phyloP scores from a whole-genome alignment of 2,113 vertebrate species.

The Herpailurus yagouaroundi region DNA sequence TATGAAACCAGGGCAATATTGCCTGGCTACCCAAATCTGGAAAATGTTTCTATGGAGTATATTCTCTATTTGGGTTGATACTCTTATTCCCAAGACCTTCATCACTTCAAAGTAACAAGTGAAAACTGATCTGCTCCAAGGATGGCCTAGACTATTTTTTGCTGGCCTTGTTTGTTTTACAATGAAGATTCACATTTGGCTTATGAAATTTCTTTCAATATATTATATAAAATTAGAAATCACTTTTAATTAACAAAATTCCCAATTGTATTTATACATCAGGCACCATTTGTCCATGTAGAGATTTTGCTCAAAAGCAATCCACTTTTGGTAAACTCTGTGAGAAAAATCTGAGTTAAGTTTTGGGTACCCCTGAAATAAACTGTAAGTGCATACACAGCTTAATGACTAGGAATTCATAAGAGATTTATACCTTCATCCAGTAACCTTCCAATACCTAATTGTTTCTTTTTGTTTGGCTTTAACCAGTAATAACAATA shows the following conservation, averaged over 20 bases:
- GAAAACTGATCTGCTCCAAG: neutral
- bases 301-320: slow-evolving; percentile 9
- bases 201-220: neutral
- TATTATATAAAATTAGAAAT: neutral
- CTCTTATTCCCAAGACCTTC: neutral
- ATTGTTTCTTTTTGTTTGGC: slow-evolving; percentile 51
- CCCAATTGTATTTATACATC: neutral
- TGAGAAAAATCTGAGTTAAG: slow-evolving; percentile 38
- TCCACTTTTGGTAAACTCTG: neutral
- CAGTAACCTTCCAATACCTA: slow-evolving; percentile 4
- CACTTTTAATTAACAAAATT: slow-evolving; percentile 18
- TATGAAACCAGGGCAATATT: neutral
- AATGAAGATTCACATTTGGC: neutral
- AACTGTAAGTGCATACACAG: neutral
- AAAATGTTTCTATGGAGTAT: neutral
- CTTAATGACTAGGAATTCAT: neutral
- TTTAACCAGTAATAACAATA: slow-evolving; percentile 16
- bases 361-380: neutral
- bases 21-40: neutral
- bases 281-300: neutral
- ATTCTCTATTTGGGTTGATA: neutral
- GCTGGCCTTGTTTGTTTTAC: neutral
- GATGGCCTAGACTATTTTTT: neutral
- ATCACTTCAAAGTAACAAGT: slow-evolving; percentile 1
- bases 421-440: slow-evolving; percentile 31